Conservation (phyloP, 2,113 vertebrate species). For the Gallinago undulata region DNA sequence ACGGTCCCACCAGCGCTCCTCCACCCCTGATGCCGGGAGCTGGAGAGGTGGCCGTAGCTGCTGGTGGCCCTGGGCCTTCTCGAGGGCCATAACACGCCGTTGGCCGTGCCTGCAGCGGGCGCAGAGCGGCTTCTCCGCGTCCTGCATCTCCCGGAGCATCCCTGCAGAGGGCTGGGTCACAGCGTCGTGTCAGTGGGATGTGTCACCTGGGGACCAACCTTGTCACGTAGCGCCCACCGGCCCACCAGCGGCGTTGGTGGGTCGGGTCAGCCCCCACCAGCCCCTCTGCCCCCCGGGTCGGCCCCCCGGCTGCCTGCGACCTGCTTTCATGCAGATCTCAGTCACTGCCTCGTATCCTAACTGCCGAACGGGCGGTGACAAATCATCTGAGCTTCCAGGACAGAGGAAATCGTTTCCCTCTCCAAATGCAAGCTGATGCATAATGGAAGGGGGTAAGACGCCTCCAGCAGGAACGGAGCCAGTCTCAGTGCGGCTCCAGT, state of each 20-base stretch:
- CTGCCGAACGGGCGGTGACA: constrained; percentile 35
- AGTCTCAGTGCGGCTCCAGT: not conserved
- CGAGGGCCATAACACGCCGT: accelerated
- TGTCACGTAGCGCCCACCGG: accelerated
- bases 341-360: not conserved
- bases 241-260: accelerated
- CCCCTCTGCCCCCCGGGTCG: not conserved
- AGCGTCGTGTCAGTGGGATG: not conserved
- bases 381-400: constrained; percentile 54
- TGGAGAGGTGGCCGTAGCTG: not conserved
- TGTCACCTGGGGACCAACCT: not conserved
- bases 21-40: accelerated
- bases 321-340: not conserved
- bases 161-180: not conserved
- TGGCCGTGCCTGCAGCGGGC: not conserved
- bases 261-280: not conserved
- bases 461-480: constrained; percentile 52
- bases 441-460: constrained; percentile 48
- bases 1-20: accelerated
- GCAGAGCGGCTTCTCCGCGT: accelerated
- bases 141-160: not conserved
- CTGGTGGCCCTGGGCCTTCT: not conserved
- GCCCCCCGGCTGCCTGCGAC: not conserved
- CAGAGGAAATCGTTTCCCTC: constrained; percentile 49
- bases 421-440: constrained; percentile 59